These are phyloP conservation scores for Acronicta alni DNA, from an alignment of 2,888 invertebrate species.

Conservation along the genomic window DNA sequence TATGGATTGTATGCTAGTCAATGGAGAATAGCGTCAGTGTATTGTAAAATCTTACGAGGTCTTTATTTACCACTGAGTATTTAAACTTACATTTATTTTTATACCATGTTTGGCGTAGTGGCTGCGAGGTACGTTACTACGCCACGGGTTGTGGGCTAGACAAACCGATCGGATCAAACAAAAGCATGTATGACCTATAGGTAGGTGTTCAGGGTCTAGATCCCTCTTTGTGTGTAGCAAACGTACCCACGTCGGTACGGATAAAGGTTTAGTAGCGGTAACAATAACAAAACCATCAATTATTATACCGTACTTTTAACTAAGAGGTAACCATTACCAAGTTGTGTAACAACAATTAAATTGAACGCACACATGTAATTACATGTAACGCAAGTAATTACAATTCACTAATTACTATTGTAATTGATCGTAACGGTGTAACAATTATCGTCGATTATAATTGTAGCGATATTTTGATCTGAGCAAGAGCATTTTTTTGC, in stretches of 20 bases:
- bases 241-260: too few relatives aligned
- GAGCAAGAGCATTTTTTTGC: slow-evolving; percentile 38
- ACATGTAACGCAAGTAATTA: slow-evolving; percentile 38
- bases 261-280: not conserved
- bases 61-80: slow-evolving; percentile 19
- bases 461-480: slow-evolving; percentile 43
- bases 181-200: too few relatives aligned
- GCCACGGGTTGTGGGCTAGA: too few relatives aligned
- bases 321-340: slow-evolving; percentile 29
- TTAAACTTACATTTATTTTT: not conserved
- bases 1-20: slow-evolving; percentile 55
- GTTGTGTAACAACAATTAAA: slow-evolving; percentile 52
- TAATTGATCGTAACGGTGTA: slow-evolving; percentile 53
- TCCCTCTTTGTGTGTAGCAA: too few relatives aligned
- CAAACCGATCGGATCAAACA: too few relatives aligned
- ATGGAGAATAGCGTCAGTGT: slow-evolving; percentile 43
- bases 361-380: slow-evolving; percentile 42
- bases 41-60: slow-evolving; percentile 45
- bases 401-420: slow-evolving; percentile 53
- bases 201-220: too few relatives aligned
- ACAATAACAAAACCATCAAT: slow-evolving; percentile 26
- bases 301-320: slow-evolving; percentile 31
- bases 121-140: too few relatives aligned
- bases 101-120: too few relatives aligned
- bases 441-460: slow-evolving; percentile 38